Evolutionary conservation across 2,113 vertebrate genomes (phyloP).

Genomic region (Rostratula benghalensis): DNA sequence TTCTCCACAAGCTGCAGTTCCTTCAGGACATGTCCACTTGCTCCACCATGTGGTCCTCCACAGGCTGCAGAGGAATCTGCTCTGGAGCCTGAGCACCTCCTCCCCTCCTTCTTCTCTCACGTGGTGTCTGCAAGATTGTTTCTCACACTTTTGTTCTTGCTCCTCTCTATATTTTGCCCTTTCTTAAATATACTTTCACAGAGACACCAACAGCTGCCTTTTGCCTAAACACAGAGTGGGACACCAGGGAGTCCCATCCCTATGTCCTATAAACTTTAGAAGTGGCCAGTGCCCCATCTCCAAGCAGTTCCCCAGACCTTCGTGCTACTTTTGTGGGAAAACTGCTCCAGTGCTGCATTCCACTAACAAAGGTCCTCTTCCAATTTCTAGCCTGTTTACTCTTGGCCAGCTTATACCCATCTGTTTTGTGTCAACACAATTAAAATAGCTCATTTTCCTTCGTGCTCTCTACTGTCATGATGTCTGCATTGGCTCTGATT

Average conservation of each 20-base stretch:
- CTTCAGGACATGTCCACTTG: too few species aligned
- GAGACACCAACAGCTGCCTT: background rate
- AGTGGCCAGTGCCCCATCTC: background rate
- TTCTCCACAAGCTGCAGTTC: background rate
- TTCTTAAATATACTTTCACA: background rate
- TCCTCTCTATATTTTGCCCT: background rate
- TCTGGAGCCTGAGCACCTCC: background rate
- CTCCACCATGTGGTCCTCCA: background rate
- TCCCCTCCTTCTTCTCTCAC: background rate
- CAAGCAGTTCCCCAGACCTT: background rate
- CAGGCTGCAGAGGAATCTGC: background rate
- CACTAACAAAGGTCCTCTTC: background rate
- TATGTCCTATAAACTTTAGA: background rate
- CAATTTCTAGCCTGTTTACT: background rate
- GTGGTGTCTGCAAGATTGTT: background rate
- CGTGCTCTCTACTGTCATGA: background rate
- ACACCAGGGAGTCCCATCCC: background rate
- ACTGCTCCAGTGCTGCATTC: background rate
- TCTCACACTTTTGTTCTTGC: background rate
- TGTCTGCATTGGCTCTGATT: background rate
- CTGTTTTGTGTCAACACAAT: background rate
- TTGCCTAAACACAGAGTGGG: background rate
- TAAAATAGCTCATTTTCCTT: background rate
- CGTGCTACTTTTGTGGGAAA: accelerated
- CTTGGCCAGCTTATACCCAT: background rate